Evolutionary conservation across 1,140 invertebrate species (phyloP), one percentile per base, ranked within the genome.

Genomic region (Atta colombica): DNA sequence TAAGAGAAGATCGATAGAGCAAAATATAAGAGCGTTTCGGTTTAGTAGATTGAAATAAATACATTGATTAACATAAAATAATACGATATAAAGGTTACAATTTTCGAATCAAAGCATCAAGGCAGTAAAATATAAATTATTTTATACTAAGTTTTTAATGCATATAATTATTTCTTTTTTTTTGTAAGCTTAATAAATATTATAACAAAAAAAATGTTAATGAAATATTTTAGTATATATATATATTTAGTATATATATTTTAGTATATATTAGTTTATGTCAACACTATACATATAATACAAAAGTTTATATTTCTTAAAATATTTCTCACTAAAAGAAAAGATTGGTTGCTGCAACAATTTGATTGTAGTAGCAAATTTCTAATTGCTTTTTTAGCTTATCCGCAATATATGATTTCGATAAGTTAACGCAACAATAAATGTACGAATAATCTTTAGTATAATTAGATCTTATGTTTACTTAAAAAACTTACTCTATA

Each of bases 1-100:
- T 45, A 65, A 80, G 55, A 77, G 63, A 77, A 66, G 77, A 68
- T 65, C 16, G 18, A 60, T 65, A 65, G 18, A 58, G 3, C 35
- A 45, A 2, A 71, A 69, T 55, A 35, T 18, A 14, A 66, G 8
- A 35, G 8, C 21, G 16, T 28, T 39, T 58, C 21, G 35, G 12
- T 81, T 71, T 71, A 68, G 8, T 5, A 21, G 21, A 16, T 31
- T 25, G 7, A 51, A 39, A 39, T 39, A 58, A 80, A 4, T 25
- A 51, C n/a, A 18, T 80, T 35, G 3, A 58, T 58, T 28, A 51
- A 51, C 1, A 21, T 25, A 63, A 77, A 68, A 68, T 51, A 66
- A 66, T 6, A n/a, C 14, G 6, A 39, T 55, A 21, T 58, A 25
- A 18, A 53, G 5, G 35, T 21, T 53, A 51, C 7, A 25, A 53